Evolutionary conservation across 2,797 vertebrate species (phyloP).

Genomic region (Rhynchotus rufescens): DNA sequence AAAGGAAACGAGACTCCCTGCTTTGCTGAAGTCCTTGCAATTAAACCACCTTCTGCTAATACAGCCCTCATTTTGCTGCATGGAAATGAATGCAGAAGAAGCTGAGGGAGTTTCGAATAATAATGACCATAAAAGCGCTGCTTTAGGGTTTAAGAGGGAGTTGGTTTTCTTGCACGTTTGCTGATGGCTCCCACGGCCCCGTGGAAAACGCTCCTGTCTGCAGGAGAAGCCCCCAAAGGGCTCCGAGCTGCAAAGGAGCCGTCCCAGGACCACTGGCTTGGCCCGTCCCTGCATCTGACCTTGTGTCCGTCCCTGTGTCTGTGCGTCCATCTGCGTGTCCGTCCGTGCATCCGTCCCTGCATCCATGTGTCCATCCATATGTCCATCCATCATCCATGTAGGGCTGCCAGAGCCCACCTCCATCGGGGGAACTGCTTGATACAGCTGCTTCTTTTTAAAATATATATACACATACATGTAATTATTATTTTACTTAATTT

Average conservation of each 20-base stretch:
- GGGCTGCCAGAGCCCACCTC: no score
- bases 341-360: no score
- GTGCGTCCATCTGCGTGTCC: no score
- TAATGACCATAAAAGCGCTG: background rate
- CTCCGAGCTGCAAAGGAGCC: background rate
- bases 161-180: background rate
- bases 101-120: constrained; percentile 12
- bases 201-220: background rate
- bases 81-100: constrained; percentile 21
- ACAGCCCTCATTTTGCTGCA: background rate
- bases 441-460: no score
- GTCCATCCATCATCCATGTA: no score
- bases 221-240: background rate
- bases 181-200: background rate
- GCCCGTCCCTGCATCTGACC: no score
- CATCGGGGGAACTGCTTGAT: no score
- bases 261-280: background rate
- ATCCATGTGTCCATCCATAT: no score
- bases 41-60: constrained; percentile 42
- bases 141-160: background rate
- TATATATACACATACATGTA: no score
- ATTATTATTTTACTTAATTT: no score
- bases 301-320: no score
- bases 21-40: constrained; percentile 17
- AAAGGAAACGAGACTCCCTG: background rate